These are phyloP conservation scores for Salvator merianae DNA, from an alignment of 2,113 vertebrate species.

Conservation along the genomic window DNA sequence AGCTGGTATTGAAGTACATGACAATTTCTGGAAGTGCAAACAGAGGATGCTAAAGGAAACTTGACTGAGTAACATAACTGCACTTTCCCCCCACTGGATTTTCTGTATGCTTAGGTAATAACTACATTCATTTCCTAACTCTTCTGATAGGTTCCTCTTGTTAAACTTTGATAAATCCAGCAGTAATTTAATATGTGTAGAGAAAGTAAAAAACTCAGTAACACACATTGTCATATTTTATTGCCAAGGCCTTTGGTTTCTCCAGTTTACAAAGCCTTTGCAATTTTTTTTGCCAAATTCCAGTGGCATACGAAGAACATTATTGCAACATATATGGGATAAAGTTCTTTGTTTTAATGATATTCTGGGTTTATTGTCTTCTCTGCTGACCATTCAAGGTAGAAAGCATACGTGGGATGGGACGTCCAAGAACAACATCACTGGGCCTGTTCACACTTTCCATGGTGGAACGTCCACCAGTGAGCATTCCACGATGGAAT, in stretches of 20 bases:
- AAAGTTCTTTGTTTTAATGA: neutral
- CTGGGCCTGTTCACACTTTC: too few species aligned
- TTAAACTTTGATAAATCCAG: conserved; percentile 16
- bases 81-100: neutral
- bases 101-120: conserved; percentile 15
- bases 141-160: conserved; percentile 17
- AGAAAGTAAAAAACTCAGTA: neutral
- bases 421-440: neutral
- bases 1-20: conserved; percentile 46
- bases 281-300: rapidly evolving
- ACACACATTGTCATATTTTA: neutral
- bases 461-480: too few species aligned
- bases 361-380: neutral
- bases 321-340: neutral
- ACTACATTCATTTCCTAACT: conserved; percentile 35
- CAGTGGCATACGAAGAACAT: neutral
- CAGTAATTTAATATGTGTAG: neutral
- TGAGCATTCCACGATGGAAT: too few species aligned
- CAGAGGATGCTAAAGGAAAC: neutral
- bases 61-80: conserved; percentile 25
- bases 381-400: neutral
- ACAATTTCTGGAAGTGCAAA: conserved; percentile 34
- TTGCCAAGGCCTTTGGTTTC: neutral
- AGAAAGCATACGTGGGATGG: neutral
- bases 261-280: neutral